Conservation (phyloP, 2,888 invertebrate species). For the Listrodromus nycthemerus region DNA sequence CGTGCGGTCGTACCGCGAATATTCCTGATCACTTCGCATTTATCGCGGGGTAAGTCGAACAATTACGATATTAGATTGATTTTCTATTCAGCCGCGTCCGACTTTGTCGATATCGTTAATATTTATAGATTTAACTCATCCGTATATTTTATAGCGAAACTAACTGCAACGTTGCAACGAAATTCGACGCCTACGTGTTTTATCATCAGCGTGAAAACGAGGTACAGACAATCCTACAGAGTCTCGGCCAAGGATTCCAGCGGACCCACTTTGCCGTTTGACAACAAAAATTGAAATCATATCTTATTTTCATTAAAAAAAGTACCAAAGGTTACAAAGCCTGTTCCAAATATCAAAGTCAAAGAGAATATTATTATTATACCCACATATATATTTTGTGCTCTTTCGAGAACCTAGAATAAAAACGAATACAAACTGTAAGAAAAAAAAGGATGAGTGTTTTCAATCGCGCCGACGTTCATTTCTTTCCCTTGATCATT, state of each 20-base stretch:
- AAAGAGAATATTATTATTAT: constrained; percentile 4
- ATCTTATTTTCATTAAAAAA: constrained; percentile 35
- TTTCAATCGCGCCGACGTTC: constrained; percentile 7
- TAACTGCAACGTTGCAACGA: constrained; percentile 84
- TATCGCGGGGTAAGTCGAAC: constrained; percentile 86
- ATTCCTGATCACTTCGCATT: constrained; percentile 87
- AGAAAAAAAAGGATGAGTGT: not conserved
- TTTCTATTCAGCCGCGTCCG: not conserved
- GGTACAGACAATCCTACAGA: constrained; percentile 85
- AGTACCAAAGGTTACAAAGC: constrained; percentile 16
- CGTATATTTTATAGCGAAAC: constrained; percentile 82
- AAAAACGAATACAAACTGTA: constrained; percentile 11
- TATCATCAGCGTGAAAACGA: constrained; percentile 82
- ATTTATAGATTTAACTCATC: not conserved
- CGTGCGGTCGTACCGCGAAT: constrained; percentile 87
- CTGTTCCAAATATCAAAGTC: constrained; percentile 30
- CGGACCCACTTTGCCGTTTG: constrained; percentile 86
- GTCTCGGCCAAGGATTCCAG: constrained; percentile 86
- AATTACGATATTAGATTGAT: not conserved
- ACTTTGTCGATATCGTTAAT: not conserved
- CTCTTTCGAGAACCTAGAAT: constrained; percentile 23
- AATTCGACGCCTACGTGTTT: constrained; percentile 85
- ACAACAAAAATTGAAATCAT: constrained; percentile 44
- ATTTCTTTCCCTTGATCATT: constrained; percentile 26
- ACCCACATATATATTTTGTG: constrained; percentile 38